phyloP scores from a whole-genome alignment of 2,797 vertebrate species.

The Iguana delicatissima region DNA sequence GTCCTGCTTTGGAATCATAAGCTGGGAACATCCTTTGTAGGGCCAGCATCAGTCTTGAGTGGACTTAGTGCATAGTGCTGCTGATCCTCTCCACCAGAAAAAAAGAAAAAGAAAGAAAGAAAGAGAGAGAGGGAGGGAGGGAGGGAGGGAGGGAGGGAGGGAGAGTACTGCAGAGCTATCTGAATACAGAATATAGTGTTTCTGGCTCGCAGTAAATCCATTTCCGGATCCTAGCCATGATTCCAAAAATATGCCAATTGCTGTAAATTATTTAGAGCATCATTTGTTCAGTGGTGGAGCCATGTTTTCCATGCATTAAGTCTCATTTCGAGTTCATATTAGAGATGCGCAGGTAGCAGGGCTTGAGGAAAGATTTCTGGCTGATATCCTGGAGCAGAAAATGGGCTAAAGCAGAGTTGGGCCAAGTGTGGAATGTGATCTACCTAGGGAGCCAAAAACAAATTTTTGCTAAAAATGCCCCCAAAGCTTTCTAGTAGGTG shows the following conservation, averaged over 20 bases:
- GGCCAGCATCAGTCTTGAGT: background rate
- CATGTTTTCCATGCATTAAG: background rate
- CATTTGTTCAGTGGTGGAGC: background rate
- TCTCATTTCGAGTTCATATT: background rate
- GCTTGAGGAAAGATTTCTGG: background rate
- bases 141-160: too few relatives aligned
- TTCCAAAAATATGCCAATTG: background rate
- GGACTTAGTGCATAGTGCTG: background rate
- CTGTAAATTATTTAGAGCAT: background rate
- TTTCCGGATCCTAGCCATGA: background rate
- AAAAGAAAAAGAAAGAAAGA: too few relatives aligned
- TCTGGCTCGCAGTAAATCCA: background rate
- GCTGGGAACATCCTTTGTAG: background rate
- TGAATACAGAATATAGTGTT: background rate
- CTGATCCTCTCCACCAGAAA: background rate
- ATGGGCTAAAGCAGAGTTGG: too few relatives aligned
- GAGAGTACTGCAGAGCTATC: background rate
- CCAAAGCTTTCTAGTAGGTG: too few relatives aligned
- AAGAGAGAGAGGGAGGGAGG: background rate
- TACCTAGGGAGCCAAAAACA: too few relatives aligned
- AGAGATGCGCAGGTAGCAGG: background rate
- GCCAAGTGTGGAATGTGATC: too few relatives aligned
- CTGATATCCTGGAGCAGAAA: background rate
- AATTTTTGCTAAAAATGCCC: too few relatives aligned
- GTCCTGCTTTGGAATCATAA: background rate